Percentiles rank a stretch among this genome's conserved stretches.
Evolutionary conservation across 2,797 vertebrate genomes (phyloP).

Genomic region (Avahi laniger): DNA sequence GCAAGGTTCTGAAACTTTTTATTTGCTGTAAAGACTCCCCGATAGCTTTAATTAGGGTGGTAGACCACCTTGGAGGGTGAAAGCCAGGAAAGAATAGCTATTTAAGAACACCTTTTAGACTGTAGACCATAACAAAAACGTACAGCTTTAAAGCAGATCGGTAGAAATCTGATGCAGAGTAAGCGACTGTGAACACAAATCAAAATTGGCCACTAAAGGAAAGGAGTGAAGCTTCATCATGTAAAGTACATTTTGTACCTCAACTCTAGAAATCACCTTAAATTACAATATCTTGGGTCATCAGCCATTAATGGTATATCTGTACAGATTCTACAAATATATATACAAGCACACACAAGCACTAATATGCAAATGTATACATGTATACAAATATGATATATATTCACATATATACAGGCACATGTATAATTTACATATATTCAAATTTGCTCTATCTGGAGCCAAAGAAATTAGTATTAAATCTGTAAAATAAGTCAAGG

Average conservation of each 20-base stretch:
- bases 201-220: constrained; percentile 52
- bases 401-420: constrained; percentile 77
- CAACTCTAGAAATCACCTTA: constrained; percentile 64
- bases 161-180: constrained; percentile 56
- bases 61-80: constrained; percentile 81
- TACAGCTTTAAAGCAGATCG: constrained; percentile 63
- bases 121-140: constrained; percentile 64
- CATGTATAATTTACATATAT: constrained; percentile 75
- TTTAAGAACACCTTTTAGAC: constrained; percentile 64
- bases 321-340: constrained; percentile 73
- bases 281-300: constrained; percentile 62
- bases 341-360: constrained; percentile 71
- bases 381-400: constrained; percentile 70
- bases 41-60: constrained; percentile 77
- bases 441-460: constrained; percentile 61
- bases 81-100: constrained; percentile 29
- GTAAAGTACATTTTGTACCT: constrained; percentile 57
- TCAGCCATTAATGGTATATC: constrained; percentile 63
- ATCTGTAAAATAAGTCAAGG: constrained; percentile 64
- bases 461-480: constrained; percentile 59
- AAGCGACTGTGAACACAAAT: constrained; percentile 39
- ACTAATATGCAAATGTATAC: constrained; percentile 72
- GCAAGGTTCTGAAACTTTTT: constrained; percentile 72
- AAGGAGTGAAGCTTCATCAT: constrained; percentile 37
- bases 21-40: constrained; percentile 77